Evolutionary conservation across 1,140 invertebrate genomes (phyloP).

Genomic region (Hyles vespertilio): DNA sequence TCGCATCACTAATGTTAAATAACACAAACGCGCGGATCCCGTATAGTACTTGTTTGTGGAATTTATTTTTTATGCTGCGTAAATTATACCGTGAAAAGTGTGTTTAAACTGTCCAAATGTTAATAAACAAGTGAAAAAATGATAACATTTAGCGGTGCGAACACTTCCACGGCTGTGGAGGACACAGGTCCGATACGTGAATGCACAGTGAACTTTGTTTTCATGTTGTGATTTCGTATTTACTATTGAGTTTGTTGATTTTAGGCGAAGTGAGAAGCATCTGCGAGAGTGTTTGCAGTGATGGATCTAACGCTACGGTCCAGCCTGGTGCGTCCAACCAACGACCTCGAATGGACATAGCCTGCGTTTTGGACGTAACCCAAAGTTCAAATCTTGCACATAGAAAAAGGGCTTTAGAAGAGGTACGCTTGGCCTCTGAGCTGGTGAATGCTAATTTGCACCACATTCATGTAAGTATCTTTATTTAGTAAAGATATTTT

Average conservation of each 20-base stretch:
- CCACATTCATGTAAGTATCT: conserved; percentile 86
- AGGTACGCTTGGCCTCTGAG: conserved; percentile 87
- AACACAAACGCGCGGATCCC: conserved; percentile 40
- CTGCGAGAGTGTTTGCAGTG: conserved; percentile 85
- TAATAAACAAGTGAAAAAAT: conserved; percentile 54
- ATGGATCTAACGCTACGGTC: conserved; percentile 81
- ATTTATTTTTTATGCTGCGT: conserved; percentile 38
- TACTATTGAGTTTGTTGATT: conserved; percentile 27
- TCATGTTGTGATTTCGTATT: conserved; percentile 37
- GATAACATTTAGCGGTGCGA: conserved; percentile 65
- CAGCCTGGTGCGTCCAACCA: conserved; percentile 68
- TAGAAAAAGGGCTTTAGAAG: conserved; percentile 88
- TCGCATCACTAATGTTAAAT: conserved; percentile 65
- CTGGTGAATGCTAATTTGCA: conserved; percentile 87
- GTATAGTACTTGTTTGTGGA: conserved; percentile 46
- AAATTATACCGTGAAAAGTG: conserved; percentile 32
- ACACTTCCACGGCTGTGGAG: conserved; percentile 50
- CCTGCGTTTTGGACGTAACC: conserved; percentile 91
- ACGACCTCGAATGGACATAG: conserved; percentile 90
- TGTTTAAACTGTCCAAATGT: conserved; percentile 55
- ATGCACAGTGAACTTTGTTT: conserved; percentile 35
- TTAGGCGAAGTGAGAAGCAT: conserved; percentile 78
- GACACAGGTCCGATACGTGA: conserved; percentile 50
- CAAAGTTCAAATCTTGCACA: conserved; percentile 83
- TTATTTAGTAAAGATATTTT: background rate